A percentile compares a stretch with the other conserved stretches of the same genome.
These are phyloP conservation scores for Zaprionus inermis DNA, from an alignment of 1,140 invertebrate species.

Conservation along the genomic window DNA sequence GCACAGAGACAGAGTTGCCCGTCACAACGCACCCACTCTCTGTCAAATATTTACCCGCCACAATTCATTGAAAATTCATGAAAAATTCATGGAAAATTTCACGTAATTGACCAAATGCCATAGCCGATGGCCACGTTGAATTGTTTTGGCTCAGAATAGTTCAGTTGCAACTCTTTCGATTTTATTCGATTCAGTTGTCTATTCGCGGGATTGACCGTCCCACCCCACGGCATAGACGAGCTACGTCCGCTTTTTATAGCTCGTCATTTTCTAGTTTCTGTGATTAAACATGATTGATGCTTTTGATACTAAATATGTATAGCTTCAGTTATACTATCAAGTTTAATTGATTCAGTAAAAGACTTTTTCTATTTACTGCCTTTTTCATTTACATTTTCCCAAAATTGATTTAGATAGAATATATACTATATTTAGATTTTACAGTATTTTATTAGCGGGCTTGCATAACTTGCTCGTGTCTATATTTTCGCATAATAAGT, in stretches of 20 bases:
- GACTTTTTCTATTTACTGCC: too few species aligned
- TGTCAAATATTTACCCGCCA: constrained; percentile 69
- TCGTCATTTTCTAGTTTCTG: not conserved
- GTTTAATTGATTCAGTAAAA: not conserved
- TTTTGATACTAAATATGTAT: constrained; percentile 3
- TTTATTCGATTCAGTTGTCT: constrained; percentile 5
- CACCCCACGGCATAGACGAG: not conserved
- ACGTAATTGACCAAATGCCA: constrained; percentile 42
- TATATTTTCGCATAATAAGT: not conserved
- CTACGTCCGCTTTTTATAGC: not conserved
- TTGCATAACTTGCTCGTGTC: not conserved
- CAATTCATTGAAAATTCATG: constrained; percentile 70
- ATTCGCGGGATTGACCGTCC: not conserved
- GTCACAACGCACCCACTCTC: constrained; percentile 5
- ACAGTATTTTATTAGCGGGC: too few species aligned
- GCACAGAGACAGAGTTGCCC: constrained; percentile 5
- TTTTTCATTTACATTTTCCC: too few species aligned
- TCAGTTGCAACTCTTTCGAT: not conserved
- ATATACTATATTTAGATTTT: too few species aligned
- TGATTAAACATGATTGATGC: not conserved
- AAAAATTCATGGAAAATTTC: constrained; percentile 54
- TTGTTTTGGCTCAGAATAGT: constrained; percentile 10
- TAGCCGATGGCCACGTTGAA: constrained; percentile 16
- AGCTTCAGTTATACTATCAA: not conserved
- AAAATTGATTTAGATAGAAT: too few species aligned